These are phyloP conservation scores for Caenorhabditis sinica DNA, from an alignment of 2,888 invertebrate species.

Conservation along the genomic window DNA sequence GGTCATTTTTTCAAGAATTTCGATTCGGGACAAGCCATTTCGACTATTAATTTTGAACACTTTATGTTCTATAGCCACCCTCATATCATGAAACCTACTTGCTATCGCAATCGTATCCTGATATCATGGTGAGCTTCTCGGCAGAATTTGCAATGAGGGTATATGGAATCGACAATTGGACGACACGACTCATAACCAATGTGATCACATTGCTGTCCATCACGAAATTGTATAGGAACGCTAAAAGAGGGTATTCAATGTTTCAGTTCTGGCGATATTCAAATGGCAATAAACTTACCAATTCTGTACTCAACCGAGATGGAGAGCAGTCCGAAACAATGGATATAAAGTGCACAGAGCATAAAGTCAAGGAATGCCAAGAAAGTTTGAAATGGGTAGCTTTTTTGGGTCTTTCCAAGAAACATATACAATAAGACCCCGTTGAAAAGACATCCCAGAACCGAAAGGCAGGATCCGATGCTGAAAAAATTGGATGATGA, in stretches of 20 bases:
- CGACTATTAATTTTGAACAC: background rate
- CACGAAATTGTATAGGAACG: conserved; percentile 65
- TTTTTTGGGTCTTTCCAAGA: conserved; percentile 51
- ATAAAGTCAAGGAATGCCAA: conserved; percentile 74
- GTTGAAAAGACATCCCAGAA: conserved; percentile 73
- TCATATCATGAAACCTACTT: conserved; percentile 22
- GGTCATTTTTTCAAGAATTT: no score
- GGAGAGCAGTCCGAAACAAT: conserved; percentile 68
- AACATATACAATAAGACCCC: conserved; percentile 73
- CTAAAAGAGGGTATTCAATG: conserved; percentile 41
- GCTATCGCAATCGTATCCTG: conserved; percentile 56
- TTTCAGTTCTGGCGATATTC: background rate
- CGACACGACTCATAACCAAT: conserved; percentile 70
- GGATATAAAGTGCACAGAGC: conserved; percentile 73
- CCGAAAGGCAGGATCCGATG: conserved; percentile 70
- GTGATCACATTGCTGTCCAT: conserved; percentile 66
- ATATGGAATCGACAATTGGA: conserved; percentile 76
- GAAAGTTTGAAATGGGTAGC: conserved; percentile 71
- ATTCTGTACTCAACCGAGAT: conserved; percentile 60
- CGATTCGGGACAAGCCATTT: background rate
- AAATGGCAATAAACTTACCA: conserved; percentile 49
- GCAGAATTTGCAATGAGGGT: conserved; percentile 77
- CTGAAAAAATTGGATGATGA: conserved; percentile 59
- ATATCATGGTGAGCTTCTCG: conserved; percentile 67
- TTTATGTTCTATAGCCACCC: background rate